Evolutionary conservation across 2,113 vertebrate species (phyloP).

Genomic region (Lepus europaeus): DNA sequence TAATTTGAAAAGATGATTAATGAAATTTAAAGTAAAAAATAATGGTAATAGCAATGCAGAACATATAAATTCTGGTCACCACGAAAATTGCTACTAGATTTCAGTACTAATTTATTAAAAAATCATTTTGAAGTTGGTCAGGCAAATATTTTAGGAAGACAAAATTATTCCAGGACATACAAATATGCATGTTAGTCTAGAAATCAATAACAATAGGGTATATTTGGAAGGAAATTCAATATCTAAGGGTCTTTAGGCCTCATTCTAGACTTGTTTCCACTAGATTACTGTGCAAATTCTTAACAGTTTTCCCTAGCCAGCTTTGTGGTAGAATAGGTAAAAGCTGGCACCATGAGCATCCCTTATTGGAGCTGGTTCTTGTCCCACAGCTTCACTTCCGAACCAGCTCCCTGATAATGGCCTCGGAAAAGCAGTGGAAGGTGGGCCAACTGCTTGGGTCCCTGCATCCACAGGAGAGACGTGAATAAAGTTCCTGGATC

Average conservation of each 20-base stretch:
- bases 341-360: too few species aligned
- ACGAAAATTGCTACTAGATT: neutral
- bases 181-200: neutral
- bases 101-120: neutral
- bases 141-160: neutral
- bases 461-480: too few species aligned
- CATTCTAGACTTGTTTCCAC: neutral
- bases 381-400: too few species aligned
- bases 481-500: too few species aligned
- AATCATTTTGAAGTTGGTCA: neutral
- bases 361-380: too few species aligned
- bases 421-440: too few species aligned
- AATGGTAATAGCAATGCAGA: slow-evolving; percentile 28
- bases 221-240: neutral
- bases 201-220: neutral
- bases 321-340: too few species aligned
- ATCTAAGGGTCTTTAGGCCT: neutral
- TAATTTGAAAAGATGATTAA: slow-evolving; percentile 83
- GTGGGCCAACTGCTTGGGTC: too few species aligned
- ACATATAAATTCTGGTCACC: neutral
- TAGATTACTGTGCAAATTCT: neutral
- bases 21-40: slow-evolving; percentile 77
- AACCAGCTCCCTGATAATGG: too few species aligned
- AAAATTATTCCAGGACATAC: neutral
- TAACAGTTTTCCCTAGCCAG: neutral